Evolutionary conservation across 2,113 vertebrate species (phyloP), one percentile per base, ranked within the genome.

Genomic region (Phylloscopus trochilus): DNA sequence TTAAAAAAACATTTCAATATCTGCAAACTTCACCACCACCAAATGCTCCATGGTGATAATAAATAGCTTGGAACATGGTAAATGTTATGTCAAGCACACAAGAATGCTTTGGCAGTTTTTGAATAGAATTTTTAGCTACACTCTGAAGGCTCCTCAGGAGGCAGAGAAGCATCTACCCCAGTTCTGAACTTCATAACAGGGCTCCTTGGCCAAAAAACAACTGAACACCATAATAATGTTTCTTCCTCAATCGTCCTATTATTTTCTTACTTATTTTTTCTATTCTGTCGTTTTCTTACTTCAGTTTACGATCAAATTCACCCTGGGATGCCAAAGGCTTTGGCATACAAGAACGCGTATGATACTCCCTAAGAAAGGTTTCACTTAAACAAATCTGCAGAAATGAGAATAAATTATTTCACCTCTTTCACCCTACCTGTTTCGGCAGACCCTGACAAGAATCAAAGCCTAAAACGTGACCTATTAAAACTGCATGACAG

Each of bases 261-360:
- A 26, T 15, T 30, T 78, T 22, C 46, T 69, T 13, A 35, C 16
- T 89, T 31, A 62, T 19, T 28, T 27, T 63, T 63, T n/a, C 15
- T 53, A n/a, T 28, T 8, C 47, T 43, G 3, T 1, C 28, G 27
- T 10, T 24, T 74, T 23, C 56, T 66, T 10, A 30, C 13, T 89
- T n/a, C 31, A 10, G 23, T 26, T 39, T 26, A 35, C 0, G 9
- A 49, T 11, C 16, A 10, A 3, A 24, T 39, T 62, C 26, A 20
- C 20, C 21, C 9, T 2, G 12, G 15, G 10, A 22, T 14, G 41
- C n/a, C 27, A 31, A 23, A n/a, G 15, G 9, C 6, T 30, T 55
- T 4, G 14, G n/a, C n/a, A n/a, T 3, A 18, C 2, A 10, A 51
- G 27, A 35, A 28, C 3, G 21, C 21, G 3, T 2, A 41, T 1